Conservation (phyloP, 2,888 invertebrate species). For the Clunio marinus region DNA sequence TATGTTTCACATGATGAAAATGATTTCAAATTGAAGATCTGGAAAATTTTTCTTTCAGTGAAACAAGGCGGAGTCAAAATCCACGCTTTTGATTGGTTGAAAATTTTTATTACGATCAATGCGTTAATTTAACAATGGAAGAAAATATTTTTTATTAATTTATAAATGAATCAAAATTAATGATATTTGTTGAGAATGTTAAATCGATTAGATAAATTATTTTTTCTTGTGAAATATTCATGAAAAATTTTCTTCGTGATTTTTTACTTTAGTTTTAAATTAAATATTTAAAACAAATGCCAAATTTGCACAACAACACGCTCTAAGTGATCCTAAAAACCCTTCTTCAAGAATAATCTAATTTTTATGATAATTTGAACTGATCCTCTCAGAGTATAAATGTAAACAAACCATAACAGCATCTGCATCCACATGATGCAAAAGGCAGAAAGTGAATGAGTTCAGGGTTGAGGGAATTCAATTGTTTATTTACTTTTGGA, state of each 20-base stretch:
- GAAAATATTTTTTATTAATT: not conserved
- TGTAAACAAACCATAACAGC: slow-evolving; percentile 29
- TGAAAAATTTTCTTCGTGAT: too few relatives aligned
- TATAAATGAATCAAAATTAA: too few relatives aligned
- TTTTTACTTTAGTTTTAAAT: too few relatives aligned
- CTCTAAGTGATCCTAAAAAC: too few relatives aligned
- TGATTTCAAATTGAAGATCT: not conserved
- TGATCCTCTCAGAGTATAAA: slow-evolving; percentile 4
- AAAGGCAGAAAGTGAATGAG: not conserved
- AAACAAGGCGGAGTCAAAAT: not conserved
- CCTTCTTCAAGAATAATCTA: too few relatives aligned
- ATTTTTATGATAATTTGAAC: slow-evolving; percentile 17
- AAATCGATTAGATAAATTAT: too few relatives aligned
- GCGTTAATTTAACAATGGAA: not conserved
- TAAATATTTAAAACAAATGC: not conserved
- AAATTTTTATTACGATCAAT: not conserved
- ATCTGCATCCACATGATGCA: slow-evolving; percentile 20
- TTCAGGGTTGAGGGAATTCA: not conserved
- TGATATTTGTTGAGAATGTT: too few relatives aligned
- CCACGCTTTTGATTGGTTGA: not conserved
- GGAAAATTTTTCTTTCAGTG: slow-evolving; percentile 9
- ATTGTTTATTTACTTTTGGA: slow-evolving; percentile 17
- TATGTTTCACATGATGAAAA: not conserved
- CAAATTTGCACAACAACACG: too few relatives aligned
- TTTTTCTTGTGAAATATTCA: too few relatives aligned